Evolutionary conservation across 2,113 vertebrate genomes (phyloP), one percentile per base, ranked within the genome.

Genomic region (Phocoena phocoena): DNA sequence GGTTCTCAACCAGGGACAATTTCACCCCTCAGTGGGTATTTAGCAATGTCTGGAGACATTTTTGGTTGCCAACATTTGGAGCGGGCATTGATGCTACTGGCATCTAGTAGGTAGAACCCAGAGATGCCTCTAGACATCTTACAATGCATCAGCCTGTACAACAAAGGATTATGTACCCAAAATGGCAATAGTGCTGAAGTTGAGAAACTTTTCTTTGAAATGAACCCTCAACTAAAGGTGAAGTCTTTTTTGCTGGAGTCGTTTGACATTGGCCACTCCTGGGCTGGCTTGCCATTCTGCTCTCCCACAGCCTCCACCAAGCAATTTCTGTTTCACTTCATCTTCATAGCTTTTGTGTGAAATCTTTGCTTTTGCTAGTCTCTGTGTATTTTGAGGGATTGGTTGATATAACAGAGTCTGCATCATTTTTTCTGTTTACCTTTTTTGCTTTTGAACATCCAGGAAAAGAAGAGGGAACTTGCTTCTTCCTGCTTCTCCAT

Each of bases 391-490:
- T 88, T 10, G 79, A 58, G 25, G 50, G 50, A 89, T 73, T 65
- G 38, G 68, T 63, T 95, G 74, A 3, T 6, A 14, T 73, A 13
- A 65, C 23, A 36, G 41, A 80, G 12, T 33, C 41, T 26, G 31
- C 8, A 10, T 83, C 81, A 38, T 70, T 88, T 93, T 92, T 79
- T 65, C 53, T 82, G 36, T 80, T 88, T 91, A 63, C 62, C 13
- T 47, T 91, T 91, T 71, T 67, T n/a, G 23, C 25, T 25, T 81
- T 55, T 63, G 86, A 93, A 67, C 41, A 50, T 77, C 77, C 21
- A 82, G 82, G 89, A 86, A 90, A 96, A 70, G 74, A 92, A 68
- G 68, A 93, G n/a, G 62, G n/a, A 70, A 71, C 88, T 86, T 68
- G 36, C 33, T 36, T 20, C 79, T 50, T 55, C 53, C 53, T 50